phyloP scores from a whole-genome alignment of 2,113 vertebrate genomes.

The Gymnobelideus leadbeateri region DNA sequence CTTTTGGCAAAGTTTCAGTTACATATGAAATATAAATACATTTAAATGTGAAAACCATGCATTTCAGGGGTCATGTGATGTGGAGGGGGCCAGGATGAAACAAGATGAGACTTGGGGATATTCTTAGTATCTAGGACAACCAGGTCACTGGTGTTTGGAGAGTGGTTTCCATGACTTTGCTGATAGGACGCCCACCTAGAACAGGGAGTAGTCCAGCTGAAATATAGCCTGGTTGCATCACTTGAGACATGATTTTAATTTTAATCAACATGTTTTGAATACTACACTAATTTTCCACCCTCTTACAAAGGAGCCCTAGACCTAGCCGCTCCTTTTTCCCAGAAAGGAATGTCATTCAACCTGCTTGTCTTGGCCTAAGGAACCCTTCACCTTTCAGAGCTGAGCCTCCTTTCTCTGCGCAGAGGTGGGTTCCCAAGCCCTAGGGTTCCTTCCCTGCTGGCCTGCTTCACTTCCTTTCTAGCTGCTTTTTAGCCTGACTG shows the following conservation, averaged over 20 bases:
- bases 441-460: background rate
- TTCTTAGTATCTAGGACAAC: background rate
- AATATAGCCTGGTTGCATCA: background rate
- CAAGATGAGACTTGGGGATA: background rate
- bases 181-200: background rate
- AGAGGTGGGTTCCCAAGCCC: background rate
- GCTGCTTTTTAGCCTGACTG: background rate
- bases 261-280: constrained; percentile 7
- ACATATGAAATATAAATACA: background rate
- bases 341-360: background rate
- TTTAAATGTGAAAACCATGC: background rate
- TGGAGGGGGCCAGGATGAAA: background rate
- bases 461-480: background rate
- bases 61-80: background rate
- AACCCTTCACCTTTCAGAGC: background rate
- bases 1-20: background rate
- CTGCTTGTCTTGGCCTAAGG: background rate
- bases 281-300: constrained; percentile 2
- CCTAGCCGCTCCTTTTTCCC: background rate
- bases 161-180: background rate
- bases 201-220: background rate
- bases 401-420: background rate
- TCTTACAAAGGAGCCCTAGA: background rate
- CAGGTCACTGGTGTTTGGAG: background rate
- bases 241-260: background rate